Evolutionary conservation across 2,113 vertebrate species (phyloP), one percentile per base, ranked within the genome.

Genomic region (Eurypyga helias): DNA sequence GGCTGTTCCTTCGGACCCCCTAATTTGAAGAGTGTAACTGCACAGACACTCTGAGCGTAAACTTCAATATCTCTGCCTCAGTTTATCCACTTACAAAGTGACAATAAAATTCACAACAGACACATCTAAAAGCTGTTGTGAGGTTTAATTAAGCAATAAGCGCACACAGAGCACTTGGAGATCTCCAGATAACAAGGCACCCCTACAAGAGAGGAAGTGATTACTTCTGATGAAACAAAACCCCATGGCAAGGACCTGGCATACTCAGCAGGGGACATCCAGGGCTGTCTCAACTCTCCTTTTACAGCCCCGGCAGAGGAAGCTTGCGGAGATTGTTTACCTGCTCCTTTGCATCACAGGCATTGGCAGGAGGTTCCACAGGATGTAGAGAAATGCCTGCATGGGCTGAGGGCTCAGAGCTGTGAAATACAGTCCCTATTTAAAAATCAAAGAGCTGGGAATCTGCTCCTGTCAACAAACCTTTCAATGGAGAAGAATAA

Each of bases 121-220:
- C 85, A 84, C 26, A 73, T 28, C 78, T 85, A 64, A 94, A 85
- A 91, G 89, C 49, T 94, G 51, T 60, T 90, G 43, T 36, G 52
- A 88, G 9, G 34, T 61, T 86, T 95, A 96, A 95, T 93, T 97
- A 92, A 95, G 83, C 93, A 95, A 66, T 82, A 64, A 87, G n/a
- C 11, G 2, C 11, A 2, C 45, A 66, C 1, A 49, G 70, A 87
- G 24, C 57, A 62, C 78, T 75, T 48, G 11, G 57, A 95, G 84
- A 96, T 96, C 54, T 87, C 61, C 72, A 85, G 86, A 90, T 96
- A 90, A 96, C 57, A 72, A 91, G 54, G 45, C 4, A 7, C 38
- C 66, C 2, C 5, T 76, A 57, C 45, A 86, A 84, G 62, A 88
- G 60, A 90, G 60, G 45, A 69, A 85, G 65, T 43, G 84, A 87